Base-by-base conservation (phyloP, 1,140 invertebrate genomes). In the Goniozus legneri region DNA sequence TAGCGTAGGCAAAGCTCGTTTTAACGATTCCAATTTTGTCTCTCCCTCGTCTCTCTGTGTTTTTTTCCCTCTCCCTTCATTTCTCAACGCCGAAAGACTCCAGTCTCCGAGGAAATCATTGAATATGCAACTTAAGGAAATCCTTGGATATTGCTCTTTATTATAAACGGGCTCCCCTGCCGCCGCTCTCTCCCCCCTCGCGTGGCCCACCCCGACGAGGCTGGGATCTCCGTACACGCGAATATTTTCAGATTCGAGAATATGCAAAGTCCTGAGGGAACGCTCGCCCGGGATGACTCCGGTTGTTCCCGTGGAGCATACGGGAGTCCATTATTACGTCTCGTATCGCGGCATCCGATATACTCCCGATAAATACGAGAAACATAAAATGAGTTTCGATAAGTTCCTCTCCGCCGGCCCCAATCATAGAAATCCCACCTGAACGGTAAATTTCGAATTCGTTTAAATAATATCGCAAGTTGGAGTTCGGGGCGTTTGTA, bases 71-170 rank as follows among this genome's bases (percentile, higher is more conserved):
- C 49, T 19, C 45, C 45, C 31, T 50, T 47, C 50, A 15, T 40
- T 31, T 39, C 33, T 19, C 40, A 47, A 33, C 35, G 27, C 48
- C 44, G 47, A 54, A 54, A 55, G 60, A 45, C 43, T 47, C 47
- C 66, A 72, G 65, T 82, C 81, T 82, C 80, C 64, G 75, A 82
- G 81, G 81, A 83, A 83, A 82, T 83, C 80, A 83, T 82, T 81
- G 80, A 80, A 78, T 81, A 82, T 81, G 80, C 80, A 80, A 79
- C 72, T 71, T 71, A 73, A 71, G 66, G 52, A 73, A 74, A 76
- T 73, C 71, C 71, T 77, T 71, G 79, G 76, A 82, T 82, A 82
- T 82, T 81, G 68, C 73, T 66, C 73, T 77, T 75, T 75, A 75
- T 73, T 73, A 73, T 71, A 66, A 74, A 72, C 67, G 66, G 61